These are phyloP conservation scores for Drosophila subpulchrella DNA, from an alignment of 1,140 invertebrate genomes.

Conservation along the genomic window DNA sequence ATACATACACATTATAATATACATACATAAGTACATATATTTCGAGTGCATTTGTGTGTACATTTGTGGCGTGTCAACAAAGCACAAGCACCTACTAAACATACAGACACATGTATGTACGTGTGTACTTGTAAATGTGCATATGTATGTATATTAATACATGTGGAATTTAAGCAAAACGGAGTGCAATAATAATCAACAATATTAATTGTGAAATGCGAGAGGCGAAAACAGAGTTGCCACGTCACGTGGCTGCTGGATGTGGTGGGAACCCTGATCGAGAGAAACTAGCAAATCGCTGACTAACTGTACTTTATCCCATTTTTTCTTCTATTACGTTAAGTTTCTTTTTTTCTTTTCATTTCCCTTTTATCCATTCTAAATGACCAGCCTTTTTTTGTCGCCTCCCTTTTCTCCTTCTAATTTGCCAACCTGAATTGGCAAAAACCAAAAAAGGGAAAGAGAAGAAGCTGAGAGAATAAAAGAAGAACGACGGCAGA, in stretches of 20 bases:
- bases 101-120: background rate
- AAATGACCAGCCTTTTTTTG: slow-evolving; percentile 24
- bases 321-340: slow-evolving; percentile 3
- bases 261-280: slow-evolving; percentile 20
- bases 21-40: background rate
- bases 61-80: background rate
- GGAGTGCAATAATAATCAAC: slow-evolving; percentile 23
- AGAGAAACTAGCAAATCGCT: slow-evolving; percentile 10
- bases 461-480: slow-evolving; percentile 13
- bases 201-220: slow-evolving; percentile 18
- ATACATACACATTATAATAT: no score
- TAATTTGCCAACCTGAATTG: slow-evolving; percentile 73
- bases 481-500: slow-evolving; percentile 11
- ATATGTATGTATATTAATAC: background rate
- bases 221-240: slow-evolving; percentile 16
- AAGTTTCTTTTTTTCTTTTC: background rate
- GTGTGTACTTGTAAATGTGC: background rate
- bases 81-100: background rate
- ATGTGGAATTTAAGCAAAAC: slow-evolving; percentile 37
- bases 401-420: slow-evolving; percentile 14
- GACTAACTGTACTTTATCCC: slow-evolving; percentile 46
- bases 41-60: slow-evolving; percentile 3
- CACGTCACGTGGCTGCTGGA: slow-evolving; percentile 7
- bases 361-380: slow-evolving; percentile 6
- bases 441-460: slow-evolving; percentile 26